A percentile compares a stretch with the other conserved stretches of the same genome.
Evolutionary conservation across 2,113 vertebrate genomes (phyloP).

Genomic region (Xiphophorus maculatus): DNA sequence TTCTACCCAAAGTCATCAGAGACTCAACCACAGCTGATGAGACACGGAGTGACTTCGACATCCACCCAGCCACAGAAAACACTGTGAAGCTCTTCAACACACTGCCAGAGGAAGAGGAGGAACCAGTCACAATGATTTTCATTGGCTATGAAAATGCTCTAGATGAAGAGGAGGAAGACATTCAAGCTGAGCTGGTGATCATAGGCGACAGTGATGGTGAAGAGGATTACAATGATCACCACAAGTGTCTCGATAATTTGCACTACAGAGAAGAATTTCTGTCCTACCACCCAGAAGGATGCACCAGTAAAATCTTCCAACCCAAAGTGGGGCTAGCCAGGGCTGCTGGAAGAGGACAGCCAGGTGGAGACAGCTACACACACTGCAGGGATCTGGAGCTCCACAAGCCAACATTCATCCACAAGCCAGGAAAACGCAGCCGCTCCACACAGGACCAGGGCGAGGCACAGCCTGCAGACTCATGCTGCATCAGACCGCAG

Average conservation of each 20-base stretch:
- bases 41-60: constrained; percentile 29
- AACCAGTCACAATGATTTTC: constrained; percentile 94
- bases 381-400: constrained; percentile 79
- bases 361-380: constrained; percentile 61
- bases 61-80: constrained; percentile 64
- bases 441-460: constrained; percentile 51
- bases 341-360: constrained; percentile 17
- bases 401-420: constrained; percentile 77
- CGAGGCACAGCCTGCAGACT: constrained; percentile 76
- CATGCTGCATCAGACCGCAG: constrained; percentile 80
- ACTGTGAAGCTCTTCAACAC: constrained; percentile 73
- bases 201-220: constrained; percentile 85
- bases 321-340: constrained; percentile 60
- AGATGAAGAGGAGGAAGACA: constrained; percentile 82
- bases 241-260: not conserved
- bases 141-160: constrained; percentile 93
- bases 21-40: constrained; percentile 27
- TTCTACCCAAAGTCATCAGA: not conserved
- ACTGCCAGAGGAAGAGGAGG: constrained; percentile 74
- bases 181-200: constrained; percentile 90
- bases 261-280: constrained; percentile 48
- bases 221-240: constrained; percentile 66
- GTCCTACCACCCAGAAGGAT: constrained; percentile 84
- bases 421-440: constrained; percentile 63
- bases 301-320: constrained; percentile 84